Percentiles rank a stretch among this genome's conserved stretches.
These are phyloP conservation scores for Rhagonycha fulva DNA, from an alignment of 2,888 invertebrate genomes.

Conservation along the genomic window DNA sequence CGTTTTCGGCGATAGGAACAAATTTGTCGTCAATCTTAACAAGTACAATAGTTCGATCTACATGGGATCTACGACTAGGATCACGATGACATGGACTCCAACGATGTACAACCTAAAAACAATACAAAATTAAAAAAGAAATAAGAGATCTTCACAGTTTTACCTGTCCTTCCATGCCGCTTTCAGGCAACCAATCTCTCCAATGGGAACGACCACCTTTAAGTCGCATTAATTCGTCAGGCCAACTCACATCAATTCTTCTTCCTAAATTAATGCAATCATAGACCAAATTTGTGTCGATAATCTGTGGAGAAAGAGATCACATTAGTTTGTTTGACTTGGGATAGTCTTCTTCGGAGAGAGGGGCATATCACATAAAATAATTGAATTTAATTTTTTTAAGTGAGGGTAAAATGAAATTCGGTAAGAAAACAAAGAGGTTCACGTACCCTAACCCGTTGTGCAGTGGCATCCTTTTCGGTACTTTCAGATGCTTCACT, in stretches of 20 bases:
- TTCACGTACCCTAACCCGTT: constrained; percentile 56
- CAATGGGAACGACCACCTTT: constrained; percentile 87
- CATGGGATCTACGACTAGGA: constrained; percentile 83
- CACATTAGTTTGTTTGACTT: not conserved
- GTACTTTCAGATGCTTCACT: constrained; percentile 47
- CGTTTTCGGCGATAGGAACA: constrained; percentile 91
- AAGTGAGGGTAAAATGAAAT: not conserved
- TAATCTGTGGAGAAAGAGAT: constrained; percentile 53
- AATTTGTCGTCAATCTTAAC: constrained; percentile 92
- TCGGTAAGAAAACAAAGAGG: not conserved
- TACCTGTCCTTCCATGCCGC: constrained; percentile 90
- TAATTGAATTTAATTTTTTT: not conserved
- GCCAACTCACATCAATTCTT: constrained; percentile 95
- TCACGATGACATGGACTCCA: constrained; percentile 95
- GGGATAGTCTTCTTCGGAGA: not conserved
- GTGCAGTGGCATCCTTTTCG: constrained; percentile 58
- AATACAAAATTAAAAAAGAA: not conserved
- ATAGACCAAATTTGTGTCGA: constrained; percentile 76
- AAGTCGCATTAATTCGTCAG: constrained; percentile 84
- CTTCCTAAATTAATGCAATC: constrained; percentile 90
- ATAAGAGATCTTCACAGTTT: constrained; percentile 35
- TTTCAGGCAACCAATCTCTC: constrained; percentile 87
- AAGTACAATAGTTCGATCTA: constrained; percentile 88
- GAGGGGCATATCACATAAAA: constrained; percentile 1
- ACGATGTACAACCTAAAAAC: constrained; percentile 80